Conservation (phyloP, 2,888 invertebrate species). For the Ctena decussata region DNA sequence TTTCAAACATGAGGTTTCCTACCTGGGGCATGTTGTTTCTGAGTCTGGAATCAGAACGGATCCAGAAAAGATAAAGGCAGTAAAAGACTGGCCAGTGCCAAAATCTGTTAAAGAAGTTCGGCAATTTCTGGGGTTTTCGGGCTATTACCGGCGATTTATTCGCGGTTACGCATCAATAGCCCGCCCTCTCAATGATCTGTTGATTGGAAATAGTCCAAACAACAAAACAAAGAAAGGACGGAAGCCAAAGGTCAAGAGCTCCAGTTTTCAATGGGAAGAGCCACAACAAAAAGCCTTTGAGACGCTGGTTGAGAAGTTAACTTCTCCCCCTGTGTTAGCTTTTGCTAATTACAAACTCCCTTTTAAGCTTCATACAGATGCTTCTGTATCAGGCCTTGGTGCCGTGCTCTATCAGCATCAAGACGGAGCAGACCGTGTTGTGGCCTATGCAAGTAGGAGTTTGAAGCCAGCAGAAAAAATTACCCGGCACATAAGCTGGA, state of each 20-base stretch:
- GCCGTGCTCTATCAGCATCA: too few relatives aligned
- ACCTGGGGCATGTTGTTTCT: constrained; percentile 47
- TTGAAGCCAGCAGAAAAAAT: not conserved
- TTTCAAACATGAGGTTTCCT: constrained; percentile 20
- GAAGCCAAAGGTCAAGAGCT: too few relatives aligned
- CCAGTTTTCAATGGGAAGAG: too few relatives aligned
- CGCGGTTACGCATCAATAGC: not conserved
- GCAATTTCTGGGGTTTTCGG: not conserved
- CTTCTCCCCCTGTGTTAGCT: too few relatives aligned
- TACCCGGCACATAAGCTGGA: constrained; percentile 38
- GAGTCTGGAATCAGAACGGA: constrained; percentile 47
- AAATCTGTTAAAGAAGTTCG: not conserved
- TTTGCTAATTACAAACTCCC: too few relatives aligned
- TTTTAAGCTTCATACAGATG: too few relatives aligned
- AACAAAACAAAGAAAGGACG: not conserved
- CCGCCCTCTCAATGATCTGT: not conserved
- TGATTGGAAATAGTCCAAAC: not conserved
- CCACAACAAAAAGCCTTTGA: too few relatives aligned
- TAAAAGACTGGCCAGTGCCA: constrained; percentile 26
- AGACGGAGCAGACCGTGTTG: too few relatives aligned
- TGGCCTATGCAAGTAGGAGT: too few relatives aligned
- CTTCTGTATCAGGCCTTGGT: too few relatives aligned
- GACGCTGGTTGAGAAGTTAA: too few relatives aligned
- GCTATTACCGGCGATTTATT: not conserved
- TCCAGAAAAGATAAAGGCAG: constrained; percentile 41